Percentiles rank a stretch among this genome's conserved stretches.
These are phyloP conservation scores for Neosalanx taihuensis DNA, from an alignment of 2,797 vertebrate species.

Conservation along the genomic window DNA sequence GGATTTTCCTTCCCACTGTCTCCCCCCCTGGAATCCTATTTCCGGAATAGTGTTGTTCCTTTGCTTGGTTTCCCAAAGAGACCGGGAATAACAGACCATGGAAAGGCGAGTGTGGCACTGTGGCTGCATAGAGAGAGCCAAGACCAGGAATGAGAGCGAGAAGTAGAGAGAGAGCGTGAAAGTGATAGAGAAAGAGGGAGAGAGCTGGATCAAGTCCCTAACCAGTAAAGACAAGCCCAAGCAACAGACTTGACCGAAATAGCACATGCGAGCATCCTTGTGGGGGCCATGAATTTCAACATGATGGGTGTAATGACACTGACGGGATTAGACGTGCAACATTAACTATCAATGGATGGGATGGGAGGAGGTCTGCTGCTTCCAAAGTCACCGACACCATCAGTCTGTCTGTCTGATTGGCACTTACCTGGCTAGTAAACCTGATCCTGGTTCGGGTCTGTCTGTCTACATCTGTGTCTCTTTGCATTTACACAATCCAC, in stretches of 20 bases:
- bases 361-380: slow-evolving; percentile 55
- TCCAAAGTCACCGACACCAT: slow-evolving; percentile 26
- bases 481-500: background rate
- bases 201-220: slow-evolving; percentile 34
- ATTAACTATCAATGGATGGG: slow-evolving; percentile 48
- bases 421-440: too few relatives aligned
- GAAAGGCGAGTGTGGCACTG: slow-evolving; percentile 68
- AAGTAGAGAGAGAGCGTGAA: slow-evolving; percentile 23
- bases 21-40: slow-evolving; percentile 8
- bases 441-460: too few relatives aligned
- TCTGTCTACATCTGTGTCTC: background rate
- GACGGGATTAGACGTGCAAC: slow-evolving; percentile 53
- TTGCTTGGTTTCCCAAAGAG: slow-evolving; percentile 12
- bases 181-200: slow-evolving; percentile 25
- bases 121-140: slow-evolving; percentile 49
- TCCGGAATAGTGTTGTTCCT: slow-evolving; percentile 34
- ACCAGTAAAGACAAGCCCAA: slow-evolving; percentile 54
- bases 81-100: slow-evolving; percentile 68
- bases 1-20: slow-evolving; percentile 10
- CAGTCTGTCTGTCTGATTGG: background rate
- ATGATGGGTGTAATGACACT: slow-evolving; percentile 65
- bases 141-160: slow-evolving; percentile 24
- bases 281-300: slow-evolving; percentile 63
- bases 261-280: slow-evolving; percentile 62
- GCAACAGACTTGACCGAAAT: slow-evolving; percentile 61